Base-by-base conservation (phyloP, 2,888 invertebrate genomes). In the Formica aserva region DNA sequence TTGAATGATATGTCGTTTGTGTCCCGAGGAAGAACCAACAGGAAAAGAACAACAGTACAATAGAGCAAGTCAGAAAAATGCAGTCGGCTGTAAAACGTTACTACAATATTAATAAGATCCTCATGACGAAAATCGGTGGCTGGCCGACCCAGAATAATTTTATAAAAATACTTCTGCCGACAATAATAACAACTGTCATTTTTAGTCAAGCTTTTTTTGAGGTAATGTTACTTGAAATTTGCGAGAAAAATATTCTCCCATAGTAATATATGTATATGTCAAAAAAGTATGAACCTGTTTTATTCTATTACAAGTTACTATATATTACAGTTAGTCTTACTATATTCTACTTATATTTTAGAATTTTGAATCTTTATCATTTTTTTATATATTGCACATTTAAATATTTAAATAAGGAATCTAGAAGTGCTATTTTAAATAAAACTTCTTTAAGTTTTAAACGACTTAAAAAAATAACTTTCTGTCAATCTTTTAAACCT, bases 21-120 rank as follows among this genome's bases (percentile, higher is more conserved):
- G 35, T 38, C 18, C n/a, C 22, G 13, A n/a, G 15, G 13, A 6
- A 66, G 52, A 55, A 65, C 3, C 5, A 35, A 41, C 18, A 2
- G 4, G 6, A 32, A 35, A 55, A 55, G 22, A 48, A 52, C 22
- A 45, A 41, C 13, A 38, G 9, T 9, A 38, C 38, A 38, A 38
- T 1, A 45, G 18, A 9, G 11, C 26, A 18, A 29, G 22, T n/a
- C 29, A 29, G 38, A 13, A 9, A 41, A 38, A 77, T 77, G 67
- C 55, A 77, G 22, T 77, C 77, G 67, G 26, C 55, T 26, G 26
- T 77, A 13, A 38, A 55, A 29, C 77, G n/a, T n/a, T 66, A 66
- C 55, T 77, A 75, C 18, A 66, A 41, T n/a, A 77, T 66, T 77
- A 77, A 77, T 11, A 76, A 76, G 26, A 38, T 26, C 3, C 18